phyloP scores from a whole-genome alignment of 1,140 invertebrate genomes.

The Drosophila simulans region DNA sequence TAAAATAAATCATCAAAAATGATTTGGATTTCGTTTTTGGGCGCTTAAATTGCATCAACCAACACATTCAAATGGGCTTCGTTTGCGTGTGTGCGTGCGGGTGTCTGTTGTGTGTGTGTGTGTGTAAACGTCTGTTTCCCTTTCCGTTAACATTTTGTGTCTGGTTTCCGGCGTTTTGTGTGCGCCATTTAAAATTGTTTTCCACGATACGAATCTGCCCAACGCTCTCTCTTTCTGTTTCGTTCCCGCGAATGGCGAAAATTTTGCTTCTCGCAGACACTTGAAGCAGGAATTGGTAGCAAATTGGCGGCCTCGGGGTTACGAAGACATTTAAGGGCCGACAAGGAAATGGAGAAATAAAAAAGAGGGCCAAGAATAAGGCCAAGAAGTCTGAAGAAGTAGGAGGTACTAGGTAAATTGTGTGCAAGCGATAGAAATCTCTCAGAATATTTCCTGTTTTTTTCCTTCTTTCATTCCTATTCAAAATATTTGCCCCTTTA shows the following conservation, averaged over 20 bases:
- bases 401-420: constrained; percentile 35
- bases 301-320: constrained; percentile 68
- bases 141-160: constrained; percentile 80
- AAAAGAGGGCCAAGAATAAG: constrained; percentile 20
- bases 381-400: constrained; percentile 35
- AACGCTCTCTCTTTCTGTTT: constrained; percentile 31
- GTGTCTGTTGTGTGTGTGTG: constrained; percentile 21
- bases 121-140: constrained; percentile 68
- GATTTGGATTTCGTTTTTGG: constrained; percentile 15
- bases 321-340: constrained; percentile 55
- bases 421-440: constrained; percentile 46
- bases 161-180: constrained; percentile 81
- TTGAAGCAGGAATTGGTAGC: constrained; percentile 75
- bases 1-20: constrained; percentile 1
- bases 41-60: constrained; percentile 39
- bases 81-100: constrained; percentile 20
- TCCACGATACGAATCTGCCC: constrained; percentile 72
- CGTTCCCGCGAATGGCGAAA: constrained; percentile 11
- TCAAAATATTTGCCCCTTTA: constrained; percentile 13
- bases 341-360: constrained; percentile 37
- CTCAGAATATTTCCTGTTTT: constrained; percentile 11
- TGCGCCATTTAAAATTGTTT: constrained; percentile 80
- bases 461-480: background rate
- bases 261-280: constrained; percentile 57
- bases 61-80: constrained; percentile 23